Base-by-base conservation (phyloP, 2,113 vertebrate species). In the Tursiops truncatus region DNA sequence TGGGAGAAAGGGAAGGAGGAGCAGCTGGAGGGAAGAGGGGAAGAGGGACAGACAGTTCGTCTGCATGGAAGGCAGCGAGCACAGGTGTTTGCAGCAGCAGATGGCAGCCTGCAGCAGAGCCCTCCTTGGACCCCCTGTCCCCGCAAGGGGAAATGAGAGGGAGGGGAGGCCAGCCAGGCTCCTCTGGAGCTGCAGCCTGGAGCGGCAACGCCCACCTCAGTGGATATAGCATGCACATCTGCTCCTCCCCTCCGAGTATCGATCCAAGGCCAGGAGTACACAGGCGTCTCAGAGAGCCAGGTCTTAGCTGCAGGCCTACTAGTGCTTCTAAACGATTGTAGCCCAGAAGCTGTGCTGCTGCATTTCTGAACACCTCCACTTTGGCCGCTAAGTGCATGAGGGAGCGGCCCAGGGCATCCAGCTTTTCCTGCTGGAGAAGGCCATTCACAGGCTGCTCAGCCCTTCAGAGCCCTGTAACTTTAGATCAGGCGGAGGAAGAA, bases 71-170 rank as follows among this genome's bases (percentile, higher is more conserved):
- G 94, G 97, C 94, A 82, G 44, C 63, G 53, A 89, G 8, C 95
- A 65, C 97, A 97, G 98, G 96, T 97, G 97, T 1, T 21, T 31
- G 41, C 58, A 89, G 95, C 77, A 86, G 97, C 97, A 98, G 97
- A 95, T 97, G 97, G 96, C 97, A 97, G 97, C 70, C 87, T 25
- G 67, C 97, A 44, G 92, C 95, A 21, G 93, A 53, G 70, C 15
- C 93, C 86, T 73, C 89, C 77, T 53, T 63, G 33, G 65, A 0
- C 0, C 0, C 6, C 1, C 89, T 26, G 44, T 5, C 96, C 97
- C 38, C 3, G 17, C 92, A 80, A 94, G 97, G 93, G 97, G 97
- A 97, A 95, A 60, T 28, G 93, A 83, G 86, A 82, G 76, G n/a
- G 14, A 71, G 95, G 96, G 90, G 36, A 88, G 95, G 90, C 28